phyloP scores from a whole-genome alignment of 2,888 invertebrate genomes.

The Reticulitermes lucifugus region DNA sequence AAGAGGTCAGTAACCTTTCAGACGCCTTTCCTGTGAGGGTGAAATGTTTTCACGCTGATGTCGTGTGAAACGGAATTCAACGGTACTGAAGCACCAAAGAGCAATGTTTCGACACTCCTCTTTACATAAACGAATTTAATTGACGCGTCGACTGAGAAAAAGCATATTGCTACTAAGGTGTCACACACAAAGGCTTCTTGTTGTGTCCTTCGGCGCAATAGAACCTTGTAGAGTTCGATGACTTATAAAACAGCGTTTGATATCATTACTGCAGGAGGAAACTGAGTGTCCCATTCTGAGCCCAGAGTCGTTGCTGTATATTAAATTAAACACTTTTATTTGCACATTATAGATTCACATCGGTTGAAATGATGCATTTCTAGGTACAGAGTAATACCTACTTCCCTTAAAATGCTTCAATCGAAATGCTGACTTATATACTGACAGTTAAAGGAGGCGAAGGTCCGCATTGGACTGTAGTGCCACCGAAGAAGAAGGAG shows the following conservation, averaged over 20 bases:
- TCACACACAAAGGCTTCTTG: neutral
- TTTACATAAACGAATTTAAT: neutral
- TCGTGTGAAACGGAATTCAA: neutral
- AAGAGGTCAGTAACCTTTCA: neutral
- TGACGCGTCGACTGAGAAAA: neutral
- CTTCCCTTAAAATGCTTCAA: no score
- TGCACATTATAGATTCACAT: no score
- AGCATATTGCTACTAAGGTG: neutral
- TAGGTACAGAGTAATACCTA: no score
- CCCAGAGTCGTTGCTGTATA: no score
- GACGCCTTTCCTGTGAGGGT: neutral
- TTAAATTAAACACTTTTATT: no score
- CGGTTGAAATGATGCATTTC: no score
- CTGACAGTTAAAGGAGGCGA: no score
- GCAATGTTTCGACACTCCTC: neutral
- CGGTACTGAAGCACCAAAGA: neutral
- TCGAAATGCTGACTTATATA: no score
- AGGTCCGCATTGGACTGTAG: no score
- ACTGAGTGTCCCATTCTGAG: no score
- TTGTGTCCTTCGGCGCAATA: neutral
- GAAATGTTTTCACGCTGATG: neutral
- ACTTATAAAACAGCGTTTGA: neutral
- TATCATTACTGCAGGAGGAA: no score
- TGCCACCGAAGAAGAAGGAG: no score
- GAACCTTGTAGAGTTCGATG: neutral